Percentiles rank a stretch among this genome's conserved stretches.
These are phyloP conservation scores for Rhaphigaster nebulosa DNA, from an alignment of 2,888 invertebrate genomes.

Conservation along the genomic window DNA sequence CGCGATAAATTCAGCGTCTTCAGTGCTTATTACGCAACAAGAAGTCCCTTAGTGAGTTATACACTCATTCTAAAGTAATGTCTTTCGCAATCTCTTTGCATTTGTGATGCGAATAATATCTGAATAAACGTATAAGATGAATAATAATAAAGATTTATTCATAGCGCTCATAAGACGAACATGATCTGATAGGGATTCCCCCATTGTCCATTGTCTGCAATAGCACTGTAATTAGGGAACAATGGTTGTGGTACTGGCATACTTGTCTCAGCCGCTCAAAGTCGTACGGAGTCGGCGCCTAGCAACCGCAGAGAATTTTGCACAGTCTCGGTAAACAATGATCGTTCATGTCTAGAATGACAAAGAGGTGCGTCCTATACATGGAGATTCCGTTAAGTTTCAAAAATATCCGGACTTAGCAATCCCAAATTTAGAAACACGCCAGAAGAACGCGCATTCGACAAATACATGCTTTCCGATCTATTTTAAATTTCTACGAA, in stretches of 20 bases:
- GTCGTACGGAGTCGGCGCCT: not conserved
- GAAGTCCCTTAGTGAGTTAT: not conserved
- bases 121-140: not conserved
- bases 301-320: not conserved
- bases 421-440: no score
- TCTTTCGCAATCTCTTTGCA: not conserved
- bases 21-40: not conserved
- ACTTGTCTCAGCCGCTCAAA: not conserved
- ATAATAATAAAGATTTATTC: slow-evolving; percentile 38
- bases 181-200: slow-evolving; percentile 20
- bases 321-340: not conserved
- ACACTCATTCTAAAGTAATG: not conserved
- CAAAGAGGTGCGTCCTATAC: not conserved
- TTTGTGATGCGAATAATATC: slow-evolving; percentile 13
- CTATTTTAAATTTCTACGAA: no score
- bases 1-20: not conserved
- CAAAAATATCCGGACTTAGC: not conserved
- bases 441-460: no score
- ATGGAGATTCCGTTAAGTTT: not conserved
- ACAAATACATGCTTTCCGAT: no score
- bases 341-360: not conserved
- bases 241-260: not conserved
- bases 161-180: not conserved
- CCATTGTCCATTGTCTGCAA: slow-evolving; percentile 26
- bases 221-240: not conserved